Evolutionary conservation across 2,888 invertebrate genomes (phyloP).

Genomic region (Tachystola acroxantha): DNA sequence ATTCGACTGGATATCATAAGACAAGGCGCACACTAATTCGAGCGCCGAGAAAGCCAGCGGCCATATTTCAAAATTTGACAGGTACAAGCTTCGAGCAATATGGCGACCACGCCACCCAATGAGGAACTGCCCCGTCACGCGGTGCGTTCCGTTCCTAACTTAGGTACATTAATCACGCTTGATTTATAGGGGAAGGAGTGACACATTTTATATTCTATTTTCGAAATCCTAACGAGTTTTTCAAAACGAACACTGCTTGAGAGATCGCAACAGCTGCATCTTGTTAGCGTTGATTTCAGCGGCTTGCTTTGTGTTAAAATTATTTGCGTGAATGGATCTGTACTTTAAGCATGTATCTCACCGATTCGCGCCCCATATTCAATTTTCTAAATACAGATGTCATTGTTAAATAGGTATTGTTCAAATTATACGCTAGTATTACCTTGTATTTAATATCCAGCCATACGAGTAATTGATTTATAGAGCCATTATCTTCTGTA

Average conservation of each 20-base stretch:
- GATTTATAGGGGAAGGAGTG: slow-evolving; percentile 75
- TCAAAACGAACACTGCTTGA: slow-evolving; percentile 63
- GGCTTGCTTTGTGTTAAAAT: slow-evolving; percentile 62
- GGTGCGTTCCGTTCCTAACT: slow-evolving; percentile 59
- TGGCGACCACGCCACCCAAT: slow-evolving; percentile 76
- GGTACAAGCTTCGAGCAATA: slow-evolving; percentile 75
- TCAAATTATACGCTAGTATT: slow-evolving; percentile 55
- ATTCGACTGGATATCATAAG: slow-evolving; percentile 61
- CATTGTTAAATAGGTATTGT: slow-evolving; percentile 50
- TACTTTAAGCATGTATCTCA: slow-evolving; percentile 42
- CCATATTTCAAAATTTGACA: slow-evolving; percentile 76
- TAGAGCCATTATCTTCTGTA: slow-evolving; percentile 45
- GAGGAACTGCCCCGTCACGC: slow-evolving; percentile 71
- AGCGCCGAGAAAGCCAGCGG: slow-evolving; percentile 56
- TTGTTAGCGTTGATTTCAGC: slow-evolving; percentile 66
- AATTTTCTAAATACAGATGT: slow-evolving; percentile 40
- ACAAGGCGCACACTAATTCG: slow-evolving; percentile 63
- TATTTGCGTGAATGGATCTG: slow-evolving; percentile 62
- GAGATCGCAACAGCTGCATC: slow-evolving; percentile 71
- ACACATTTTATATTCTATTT: slow-evolving; percentile 78
- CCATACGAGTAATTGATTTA: slow-evolving; percentile 62
- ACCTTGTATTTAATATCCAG: slow-evolving; percentile 50
- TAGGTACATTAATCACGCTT: slow-evolving; percentile 70
- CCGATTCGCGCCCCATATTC: slow-evolving; percentile 30
- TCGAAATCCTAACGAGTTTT: slow-evolving; percentile 70